These are phyloP conservation scores for Seriola rivoliana DNA, from an alignment of 2,113 vertebrate genomes.

Conservation along the genomic window DNA sequence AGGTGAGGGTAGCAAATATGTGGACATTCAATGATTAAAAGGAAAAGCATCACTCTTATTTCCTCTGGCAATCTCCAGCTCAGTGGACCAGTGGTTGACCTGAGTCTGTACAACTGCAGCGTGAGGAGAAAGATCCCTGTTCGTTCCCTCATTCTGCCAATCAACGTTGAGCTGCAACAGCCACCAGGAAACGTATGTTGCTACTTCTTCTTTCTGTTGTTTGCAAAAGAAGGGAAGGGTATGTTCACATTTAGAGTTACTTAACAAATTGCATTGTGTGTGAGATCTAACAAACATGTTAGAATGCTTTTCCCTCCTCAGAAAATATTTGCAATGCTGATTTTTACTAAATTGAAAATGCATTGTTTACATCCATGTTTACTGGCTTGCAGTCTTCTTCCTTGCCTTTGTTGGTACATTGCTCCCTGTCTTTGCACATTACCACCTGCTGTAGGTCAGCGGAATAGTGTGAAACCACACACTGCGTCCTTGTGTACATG, in stretches of 20 bases:
- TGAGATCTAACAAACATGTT: neutral
- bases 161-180: conserved; percentile 77
- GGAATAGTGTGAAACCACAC: no score
- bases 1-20: conserved; percentile 70
- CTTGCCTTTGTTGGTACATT: no score
- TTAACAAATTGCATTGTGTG: neutral
- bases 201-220: neutral
- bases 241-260: neutral
- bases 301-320: no score
- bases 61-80: conserved; percentile 71
- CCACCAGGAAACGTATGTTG: conserved; percentile 70
- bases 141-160: conserved; percentile 71
- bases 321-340: no score
- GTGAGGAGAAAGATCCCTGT: conserved; percentile 77
- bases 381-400: no score
- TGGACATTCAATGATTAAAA: neutral
- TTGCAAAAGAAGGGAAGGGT: neutral
- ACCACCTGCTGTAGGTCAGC: no score
- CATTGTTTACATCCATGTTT: no score
- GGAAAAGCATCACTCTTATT: neutral
- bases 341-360: no score
- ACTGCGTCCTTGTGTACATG: no score
- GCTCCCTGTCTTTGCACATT: no score
- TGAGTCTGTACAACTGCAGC: conserved; percentile 83
- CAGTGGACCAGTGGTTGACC: conserved; percentile 69